Evolutionary conservation across 1,140 invertebrate species (phyloP), one percentile per base, ranked within the genome.

Genomic region (Apocrypta bakeri): DNA sequence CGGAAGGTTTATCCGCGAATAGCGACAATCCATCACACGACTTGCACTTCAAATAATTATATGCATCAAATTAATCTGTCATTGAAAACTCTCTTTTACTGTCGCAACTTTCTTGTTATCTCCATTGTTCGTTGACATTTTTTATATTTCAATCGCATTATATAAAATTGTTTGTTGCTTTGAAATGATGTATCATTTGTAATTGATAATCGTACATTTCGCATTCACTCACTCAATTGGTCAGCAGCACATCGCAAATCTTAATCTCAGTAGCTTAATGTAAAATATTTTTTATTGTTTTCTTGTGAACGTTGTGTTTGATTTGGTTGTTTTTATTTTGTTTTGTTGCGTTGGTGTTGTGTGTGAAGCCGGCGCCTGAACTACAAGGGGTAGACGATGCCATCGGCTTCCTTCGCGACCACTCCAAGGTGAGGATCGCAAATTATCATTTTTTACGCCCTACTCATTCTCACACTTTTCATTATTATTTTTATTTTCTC

Each of bases 321-420:
- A 91, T 87, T 92, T 92, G 90, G 89, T 91, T 92, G 89, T 92
- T 91, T 91, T 89, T 92, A 91, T 89, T 91, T 91, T 91, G 88
- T 92, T 93, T 92, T 92, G 90, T 92, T 92, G 91, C 89, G 90
- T 92, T 93, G 91, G 91, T 93, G 92, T 93, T 92, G 88, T 92
- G 90, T 93, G 91, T 93, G 90, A 93, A 95, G 94, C 93, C 94
- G 92, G 94, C 95, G 90, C 94, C 95, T 87, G 96, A 96, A 93
- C 95, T 96, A 91, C 94, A 97, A 90, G 95, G 96, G 91, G 94
- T 97, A 90, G 96, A 97, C 93, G 96, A 97, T 94, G 96, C 97
- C 85, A 97, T 98, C 93, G 96, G 96, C 89, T 96, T 97, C 91
- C 94, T 98, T 88, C 93, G 96, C 88, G 96, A 97, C 90, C 96